Percentiles rank a stretch among this genome's conserved stretches.
These are phyloP conservation scores for Esperia sulphurella DNA, from an alignment of 2,888 invertebrate species.

Conservation along the genomic window DNA sequence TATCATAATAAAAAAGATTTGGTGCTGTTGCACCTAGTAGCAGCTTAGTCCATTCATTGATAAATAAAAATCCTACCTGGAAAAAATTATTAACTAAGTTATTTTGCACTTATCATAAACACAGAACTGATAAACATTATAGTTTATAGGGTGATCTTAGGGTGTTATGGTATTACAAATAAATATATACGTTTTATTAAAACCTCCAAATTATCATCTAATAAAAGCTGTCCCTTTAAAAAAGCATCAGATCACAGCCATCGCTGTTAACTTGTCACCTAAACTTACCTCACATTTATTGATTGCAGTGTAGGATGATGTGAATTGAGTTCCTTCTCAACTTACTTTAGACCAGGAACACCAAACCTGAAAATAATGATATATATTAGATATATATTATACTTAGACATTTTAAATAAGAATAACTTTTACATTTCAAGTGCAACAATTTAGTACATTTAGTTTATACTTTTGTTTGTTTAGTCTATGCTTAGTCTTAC, in stretches of 20 bases:
- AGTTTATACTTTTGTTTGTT: too few relatives aligned
- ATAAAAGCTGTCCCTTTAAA: too few relatives aligned
- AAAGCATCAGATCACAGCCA: too few relatives aligned
- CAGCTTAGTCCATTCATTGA: conserved; percentile 58
- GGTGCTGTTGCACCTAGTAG: conserved; percentile 70
- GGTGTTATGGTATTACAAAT: too few relatives aligned
- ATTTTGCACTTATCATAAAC: not conserved
- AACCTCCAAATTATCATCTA: too few relatives aligned
- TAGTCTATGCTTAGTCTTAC: too few relatives aligned
- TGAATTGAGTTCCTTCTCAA: not conserved
- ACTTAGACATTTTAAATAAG: too few relatives aligned
- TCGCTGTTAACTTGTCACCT: not conserved
- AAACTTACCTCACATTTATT: not conserved
- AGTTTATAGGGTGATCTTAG: too few relatives aligned
- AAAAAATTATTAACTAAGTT: conserved; percentile 20
- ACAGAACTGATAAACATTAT: not conserved
- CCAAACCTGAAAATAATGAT: not conserved
- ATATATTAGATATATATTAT: not conserved
- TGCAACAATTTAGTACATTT: too few relatives aligned
- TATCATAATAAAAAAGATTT: conserved; percentile 66
- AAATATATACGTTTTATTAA: too few relatives aligned
- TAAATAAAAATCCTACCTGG: conserved; percentile 56
- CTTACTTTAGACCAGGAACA: not conserved
- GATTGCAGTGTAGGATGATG: not conserved
- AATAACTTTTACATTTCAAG: too few relatives aligned